Conservation (phyloP, 1,140 invertebrate genomes). For the Agraylea sexmaculata region DNA sequence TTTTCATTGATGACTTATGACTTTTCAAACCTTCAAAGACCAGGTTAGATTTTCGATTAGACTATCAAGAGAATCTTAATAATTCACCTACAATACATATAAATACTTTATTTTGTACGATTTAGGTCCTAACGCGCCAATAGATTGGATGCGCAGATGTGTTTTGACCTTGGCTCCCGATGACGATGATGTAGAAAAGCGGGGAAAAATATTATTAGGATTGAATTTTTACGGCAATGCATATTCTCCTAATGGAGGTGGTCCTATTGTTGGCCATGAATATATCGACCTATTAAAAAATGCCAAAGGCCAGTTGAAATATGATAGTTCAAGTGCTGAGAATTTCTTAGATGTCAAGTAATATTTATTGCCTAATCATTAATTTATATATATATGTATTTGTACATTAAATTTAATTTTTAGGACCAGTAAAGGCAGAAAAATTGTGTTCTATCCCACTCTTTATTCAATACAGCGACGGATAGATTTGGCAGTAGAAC, state of each 20-base stretch:
- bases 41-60: constrained; percentile 40
- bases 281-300: constrained; percentile 59
- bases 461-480: constrained; percentile 71
- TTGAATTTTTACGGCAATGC: constrained; percentile 92
- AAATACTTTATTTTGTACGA: not conserved
- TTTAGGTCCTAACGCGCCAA: constrained; percentile 70
- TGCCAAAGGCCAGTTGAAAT: constrained; percentile 55
- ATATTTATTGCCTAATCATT: no score
- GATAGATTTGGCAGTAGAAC: constrained; percentile 64
- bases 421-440: constrained; percentile 50
- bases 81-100: not conserved
- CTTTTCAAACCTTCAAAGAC: constrained; percentile 70
- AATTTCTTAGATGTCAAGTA: constrained; percentile 81
- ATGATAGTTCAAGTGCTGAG: constrained; percentile 67
- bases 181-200: constrained; percentile 41
- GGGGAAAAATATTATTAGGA: constrained; percentile 74
- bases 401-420: constrained; percentile 23
- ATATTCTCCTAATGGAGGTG: constrained; percentile 63
- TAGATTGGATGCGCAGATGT: constrained; percentile 71
- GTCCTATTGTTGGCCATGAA: constrained; percentile 65
- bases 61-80: not conserved
- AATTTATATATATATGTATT: no score
- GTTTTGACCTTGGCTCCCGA: constrained; percentile 59
- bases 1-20: constrained; percentile 96
- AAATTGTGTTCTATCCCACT: constrained; percentile 81